Evolutionary conservation across 2,113 vertebrate genomes (phyloP).

Genomic region (Ondatra zibethicus): DNA sequence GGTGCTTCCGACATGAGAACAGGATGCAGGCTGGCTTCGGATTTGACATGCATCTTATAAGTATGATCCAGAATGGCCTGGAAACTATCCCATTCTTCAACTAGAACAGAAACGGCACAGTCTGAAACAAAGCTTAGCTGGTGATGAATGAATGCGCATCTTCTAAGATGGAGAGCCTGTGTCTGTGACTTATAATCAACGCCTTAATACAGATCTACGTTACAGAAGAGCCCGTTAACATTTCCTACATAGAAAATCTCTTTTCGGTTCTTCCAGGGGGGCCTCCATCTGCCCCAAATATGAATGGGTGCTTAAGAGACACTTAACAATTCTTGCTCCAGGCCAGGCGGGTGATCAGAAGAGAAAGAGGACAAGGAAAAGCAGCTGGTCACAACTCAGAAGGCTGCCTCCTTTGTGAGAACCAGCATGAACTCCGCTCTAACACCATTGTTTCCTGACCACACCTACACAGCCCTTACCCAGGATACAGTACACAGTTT

Average conservation of each 20-base stretch:
- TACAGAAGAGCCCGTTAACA: background rate
- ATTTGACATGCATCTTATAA: slow-evolving; percentile 99
- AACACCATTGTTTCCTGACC: background rate
- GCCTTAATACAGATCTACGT: background rate
- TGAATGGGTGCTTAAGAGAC: background rate
- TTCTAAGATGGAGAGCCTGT: background rate
- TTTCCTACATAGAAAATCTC: background rate
- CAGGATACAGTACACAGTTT: background rate
- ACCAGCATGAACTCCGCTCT: background rate
- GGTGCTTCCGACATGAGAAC: slow-evolving; percentile 99
- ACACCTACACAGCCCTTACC: background rate
- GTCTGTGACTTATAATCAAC: background rate
- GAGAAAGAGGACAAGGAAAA: background rate
- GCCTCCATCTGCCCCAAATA: background rate
- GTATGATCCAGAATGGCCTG: slow-evolving; percentile 98
- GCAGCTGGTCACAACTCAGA: background rate
- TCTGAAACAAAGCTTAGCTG: slow-evolving; percentile 44
- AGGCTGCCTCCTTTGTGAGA: slow-evolving; percentile 26
- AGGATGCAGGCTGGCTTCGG: slow-evolving; percentile 97
- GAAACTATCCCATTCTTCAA: slow-evolving; percentile 99
- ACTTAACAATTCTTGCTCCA: slow-evolving; percentile 22
- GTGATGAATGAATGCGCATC: background rate
- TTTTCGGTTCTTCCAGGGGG: background rate
- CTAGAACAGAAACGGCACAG: slow-evolving; percentile 83
- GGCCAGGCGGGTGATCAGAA: background rate